Conservation (phyloP, 2,888 invertebrate genomes). For the Ectemnius cavifrons region DNA sequence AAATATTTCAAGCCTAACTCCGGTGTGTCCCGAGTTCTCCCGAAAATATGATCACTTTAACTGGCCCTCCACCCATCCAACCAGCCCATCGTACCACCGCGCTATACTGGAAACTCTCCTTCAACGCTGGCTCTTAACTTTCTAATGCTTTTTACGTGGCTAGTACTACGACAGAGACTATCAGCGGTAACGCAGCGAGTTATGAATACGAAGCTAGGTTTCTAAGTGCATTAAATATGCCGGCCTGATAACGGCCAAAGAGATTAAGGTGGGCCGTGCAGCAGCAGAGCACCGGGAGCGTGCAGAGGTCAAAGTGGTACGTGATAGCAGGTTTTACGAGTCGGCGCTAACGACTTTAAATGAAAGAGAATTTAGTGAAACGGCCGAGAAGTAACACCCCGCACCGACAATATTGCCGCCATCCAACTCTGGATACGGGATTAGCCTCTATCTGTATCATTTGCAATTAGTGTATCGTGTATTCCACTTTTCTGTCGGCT, state of each 20-base stretch:
- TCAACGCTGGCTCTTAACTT: constrained; percentile 42
- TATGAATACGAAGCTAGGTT: constrained; percentile 62
- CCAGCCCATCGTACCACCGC: too few relatives aligned
- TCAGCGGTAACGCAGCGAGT: constrained; percentile 58
- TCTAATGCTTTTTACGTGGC: constrained; percentile 50
- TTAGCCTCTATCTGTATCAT: constrained; percentile 31
- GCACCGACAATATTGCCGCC: constrained; percentile 45
- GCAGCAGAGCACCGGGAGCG: constrained; percentile 10
- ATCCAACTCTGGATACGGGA: constrained; percentile 21
- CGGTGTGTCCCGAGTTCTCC: constrained; percentile 11
- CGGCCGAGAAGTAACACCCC: constrained; percentile 33
- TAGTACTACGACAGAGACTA: constrained; percentile 41
- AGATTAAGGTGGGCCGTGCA: constrained; percentile 48
- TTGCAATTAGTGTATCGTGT: constrained; percentile 15
- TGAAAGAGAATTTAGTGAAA: constrained; percentile 48
- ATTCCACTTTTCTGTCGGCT: not conserved
- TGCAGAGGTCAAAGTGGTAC: constrained; percentile 17
- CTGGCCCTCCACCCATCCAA: constrained; percentile 1
- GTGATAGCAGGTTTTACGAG: constrained; percentile 50
- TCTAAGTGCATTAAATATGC: constrained; percentile 66
- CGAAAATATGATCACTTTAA: constrained; percentile 34
- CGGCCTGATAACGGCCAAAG: constrained; percentile 58
- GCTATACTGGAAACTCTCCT: constrained; percentile 40
- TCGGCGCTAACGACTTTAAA: constrained; percentile 60
- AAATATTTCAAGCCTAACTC: constrained; percentile 18